These are phyloP conservation scores for Palythoa heliodiscus DNA, from an alignment of 92 coral and sea anemone genomes.

Conservation along the genomic window DNA sequence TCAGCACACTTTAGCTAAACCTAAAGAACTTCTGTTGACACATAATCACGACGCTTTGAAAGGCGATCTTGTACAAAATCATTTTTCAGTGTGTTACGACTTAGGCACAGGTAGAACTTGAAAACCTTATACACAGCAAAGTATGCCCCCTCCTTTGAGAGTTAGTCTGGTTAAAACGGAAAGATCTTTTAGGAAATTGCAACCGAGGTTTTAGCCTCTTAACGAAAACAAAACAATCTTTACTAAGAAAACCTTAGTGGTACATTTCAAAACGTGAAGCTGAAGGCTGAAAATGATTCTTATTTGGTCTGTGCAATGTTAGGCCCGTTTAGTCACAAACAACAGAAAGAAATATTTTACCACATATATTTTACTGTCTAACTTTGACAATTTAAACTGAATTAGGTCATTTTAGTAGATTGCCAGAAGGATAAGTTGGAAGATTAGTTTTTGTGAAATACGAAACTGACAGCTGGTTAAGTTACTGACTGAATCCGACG, in stretches of 20 bases:
- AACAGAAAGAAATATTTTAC: conserved; percentile 1
- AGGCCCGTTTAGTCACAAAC: conserved; percentile 32
- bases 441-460: conserved; percentile 20
- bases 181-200: not conserved
- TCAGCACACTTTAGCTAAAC: conserved; percentile 9
- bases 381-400: conserved; percentile 18
- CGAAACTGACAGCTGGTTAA: conserved; percentile 27
- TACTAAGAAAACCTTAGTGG: conserved; percentile 29
- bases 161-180: not conserved
- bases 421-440: conserved; percentile 30
- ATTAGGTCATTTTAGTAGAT: conserved; percentile 33
- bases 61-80: not conserved
- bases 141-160: not conserved
- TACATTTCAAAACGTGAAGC: conserved; percentile 32
- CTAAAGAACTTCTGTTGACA: conserved; percentile 26
- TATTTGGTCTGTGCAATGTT: conserved; percentile 37
- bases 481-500: conserved; percentile 15
- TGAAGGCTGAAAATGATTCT: conserved; percentile 25
- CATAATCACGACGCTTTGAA: conserved; percentile 2
- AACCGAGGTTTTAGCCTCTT: not conserved
- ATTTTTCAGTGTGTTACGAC: not conserved
- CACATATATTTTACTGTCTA: not conserved
- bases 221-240: conserved; percentile 9
- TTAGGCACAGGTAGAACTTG: not conserved
- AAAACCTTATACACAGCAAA: not conserved